Evolutionary conservation across 2,797 vertebrate genomes (phyloP).

Genomic region (Eupleurogrammus muticus): DNA sequence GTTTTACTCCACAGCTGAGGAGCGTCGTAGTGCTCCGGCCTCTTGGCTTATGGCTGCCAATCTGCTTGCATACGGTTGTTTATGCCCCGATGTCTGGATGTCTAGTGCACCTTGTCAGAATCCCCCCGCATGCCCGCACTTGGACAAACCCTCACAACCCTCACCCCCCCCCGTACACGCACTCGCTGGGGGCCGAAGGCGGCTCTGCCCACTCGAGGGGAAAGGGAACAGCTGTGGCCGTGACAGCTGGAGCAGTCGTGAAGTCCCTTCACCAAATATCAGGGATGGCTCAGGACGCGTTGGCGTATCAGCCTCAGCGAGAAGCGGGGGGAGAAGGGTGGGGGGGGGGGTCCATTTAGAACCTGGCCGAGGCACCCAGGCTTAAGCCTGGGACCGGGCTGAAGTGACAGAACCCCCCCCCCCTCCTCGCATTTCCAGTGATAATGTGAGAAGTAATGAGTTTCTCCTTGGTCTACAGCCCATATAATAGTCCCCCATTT

Average conservation of each 20-base stretch:
- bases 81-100: constrained; percentile 53
- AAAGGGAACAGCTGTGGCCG: constrained; percentile 92
- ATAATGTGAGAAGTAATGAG: constrained; percentile 82
- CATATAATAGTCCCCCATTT: constrained; percentile 80
- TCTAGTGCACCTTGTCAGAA: constrained; percentile 86
- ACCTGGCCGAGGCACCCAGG: constrained; percentile 73
- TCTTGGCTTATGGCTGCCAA: constrained; percentile 29
- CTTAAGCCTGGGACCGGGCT: constrained; percentile 61
- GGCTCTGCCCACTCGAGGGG: constrained; percentile 88
- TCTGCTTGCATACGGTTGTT: constrained; percentile 59
- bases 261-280: constrained; percentile 87
- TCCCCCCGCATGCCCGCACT: constrained; percentile 58
- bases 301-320: constrained; percentile 76
- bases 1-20: background rate
- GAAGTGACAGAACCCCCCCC: constrained; percentile 44
- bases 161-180: constrained; percentile 54
- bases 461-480: constrained; percentile 79
- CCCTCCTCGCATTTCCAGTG: constrained; percentile 61
- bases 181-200: constrained; percentile 82
- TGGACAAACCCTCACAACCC: constrained; percentile 65
- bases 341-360: constrained; percentile 76
- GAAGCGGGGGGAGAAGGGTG: no score
- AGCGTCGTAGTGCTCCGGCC: constrained; percentile 3
- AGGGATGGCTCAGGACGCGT: constrained; percentile 78
- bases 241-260: constrained; percentile 90